Evolutionary conservation across 2,797 vertebrate species (phyloP).

Genomic region (Tapera naevia): DNA sequence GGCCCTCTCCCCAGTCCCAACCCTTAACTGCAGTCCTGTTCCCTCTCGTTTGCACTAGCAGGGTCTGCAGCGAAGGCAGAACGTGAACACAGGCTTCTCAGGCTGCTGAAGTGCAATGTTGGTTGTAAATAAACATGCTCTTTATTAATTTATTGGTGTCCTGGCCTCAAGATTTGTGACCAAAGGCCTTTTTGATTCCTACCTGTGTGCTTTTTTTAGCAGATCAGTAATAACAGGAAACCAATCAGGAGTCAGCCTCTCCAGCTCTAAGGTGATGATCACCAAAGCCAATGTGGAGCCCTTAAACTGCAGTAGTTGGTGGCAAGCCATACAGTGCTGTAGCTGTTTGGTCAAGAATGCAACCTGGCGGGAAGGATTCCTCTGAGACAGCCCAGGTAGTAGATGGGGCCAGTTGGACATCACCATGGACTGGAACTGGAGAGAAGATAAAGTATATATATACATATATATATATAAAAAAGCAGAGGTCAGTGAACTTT

Average conservation of each 20-base stretch:
- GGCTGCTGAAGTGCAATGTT: not conserved
- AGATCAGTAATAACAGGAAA: slow-evolving; percentile 87
- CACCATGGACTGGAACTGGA: slow-evolving; percentile 87
- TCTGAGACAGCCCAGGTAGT: slow-evolving; percentile 83
- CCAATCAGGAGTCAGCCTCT: slow-evolving; percentile 87
- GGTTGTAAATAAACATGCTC: not conserved
- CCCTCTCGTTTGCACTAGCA: not conserved
- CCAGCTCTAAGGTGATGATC: slow-evolving; percentile 98
- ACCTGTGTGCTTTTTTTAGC: slow-evolving; percentile 94
- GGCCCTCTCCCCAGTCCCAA: not conserved
- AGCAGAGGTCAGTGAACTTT: slow-evolving; percentile 71
- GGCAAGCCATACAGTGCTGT: slow-evolving; percentile 98
- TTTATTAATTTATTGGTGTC: not conserved
- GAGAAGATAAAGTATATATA: slow-evolving; percentile 42
- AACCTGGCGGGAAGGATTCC: slow-evolving; percentile 88
- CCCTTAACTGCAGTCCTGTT: not conserved
- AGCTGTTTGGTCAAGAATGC: slow-evolving; percentile 94
- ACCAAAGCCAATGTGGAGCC: slow-evolving; percentile 96
- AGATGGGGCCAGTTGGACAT: slow-evolving; percentile 82
- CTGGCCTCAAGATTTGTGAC: not conserved
- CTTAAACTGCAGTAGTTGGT: slow-evolving; percentile 97
- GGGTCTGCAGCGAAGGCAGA: not conserved
- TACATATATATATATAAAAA: not conserved
- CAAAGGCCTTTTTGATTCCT: slow-evolving; percentile 72
- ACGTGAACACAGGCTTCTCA: not conserved